Conservation (phyloP, 2,888 invertebrate genomes). For the Cylloceria caligata region DNA sequence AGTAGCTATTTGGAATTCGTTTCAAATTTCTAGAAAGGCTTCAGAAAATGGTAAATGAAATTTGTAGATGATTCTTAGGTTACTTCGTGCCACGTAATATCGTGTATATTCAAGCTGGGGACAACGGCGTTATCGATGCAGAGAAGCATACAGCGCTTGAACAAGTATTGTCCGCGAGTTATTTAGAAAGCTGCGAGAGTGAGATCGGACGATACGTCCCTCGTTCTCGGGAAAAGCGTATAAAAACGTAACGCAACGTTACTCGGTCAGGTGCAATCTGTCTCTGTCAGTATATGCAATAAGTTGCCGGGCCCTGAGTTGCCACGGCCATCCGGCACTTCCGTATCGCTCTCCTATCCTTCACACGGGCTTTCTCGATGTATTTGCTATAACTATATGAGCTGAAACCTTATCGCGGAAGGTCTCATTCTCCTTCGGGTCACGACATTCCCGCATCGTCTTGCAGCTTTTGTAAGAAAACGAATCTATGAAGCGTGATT, state of each 20-base stretch:
- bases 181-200: conserved; percentile 16
- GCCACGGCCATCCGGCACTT: conserved; percentile 28
- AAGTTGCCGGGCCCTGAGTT: conserved; percentile 48
- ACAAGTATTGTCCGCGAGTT: conserved; percentile 26
- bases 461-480: not conserved
- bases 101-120: conserved; percentile 19
- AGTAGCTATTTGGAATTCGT: not conserved
- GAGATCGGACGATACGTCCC: conserved; percentile 11
- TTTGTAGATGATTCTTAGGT: conserved; percentile 17
- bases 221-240: conserved; percentile 24
- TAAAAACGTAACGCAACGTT: conserved; percentile 69
- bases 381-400: not conserved
- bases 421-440: conserved; percentile 4
- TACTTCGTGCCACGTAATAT: conserved; percentile 12
- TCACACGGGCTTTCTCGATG: conserved; percentile 3
- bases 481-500: not conserved
- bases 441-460: conserved; percentile 19
- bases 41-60: not conserved
- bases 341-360: conserved; percentile 28
- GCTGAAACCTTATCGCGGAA: conserved; percentile 15
- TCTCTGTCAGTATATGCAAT: conserved; percentile 76
- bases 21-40: not conserved
- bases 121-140: conserved; percentile 24
- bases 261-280: conserved; percentile 75
- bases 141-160: conserved; percentile 4